Conservation (phyloP, 1,140 invertebrate species). For the Lineus longissimus region DNA sequence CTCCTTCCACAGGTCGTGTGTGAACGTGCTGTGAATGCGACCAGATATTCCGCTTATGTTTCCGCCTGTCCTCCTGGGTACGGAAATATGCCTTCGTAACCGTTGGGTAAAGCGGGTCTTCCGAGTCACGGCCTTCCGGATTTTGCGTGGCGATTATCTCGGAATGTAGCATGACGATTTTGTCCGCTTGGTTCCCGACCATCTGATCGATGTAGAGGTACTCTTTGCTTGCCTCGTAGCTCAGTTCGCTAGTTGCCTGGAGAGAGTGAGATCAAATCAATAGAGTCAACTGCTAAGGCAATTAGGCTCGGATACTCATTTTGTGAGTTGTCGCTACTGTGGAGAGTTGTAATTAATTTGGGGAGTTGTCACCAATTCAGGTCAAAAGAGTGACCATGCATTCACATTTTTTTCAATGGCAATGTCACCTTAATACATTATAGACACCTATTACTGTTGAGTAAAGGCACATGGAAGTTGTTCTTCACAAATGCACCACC, state of each 20-base stretch:
- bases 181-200: constrained; percentile 18
- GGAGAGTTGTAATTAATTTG: too few species aligned
- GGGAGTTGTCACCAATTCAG: too few species aligned
- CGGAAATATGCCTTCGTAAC: constrained; percentile 29
- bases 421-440: too few species aligned
- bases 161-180: constrained; percentile 21
- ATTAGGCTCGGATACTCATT: too few species aligned
- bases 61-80: constrained; percentile 22
- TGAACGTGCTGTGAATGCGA: not conserved
- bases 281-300: too few species aligned
- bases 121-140: constrained; percentile 21
- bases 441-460: too few species aligned
- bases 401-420: too few species aligned
- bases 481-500: not conserved
- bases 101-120: constrained; percentile 30
- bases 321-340: too few species aligned
- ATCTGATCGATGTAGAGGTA: constrained; percentile 23
- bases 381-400: too few species aligned
- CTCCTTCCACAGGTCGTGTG: too few species aligned
- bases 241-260: constrained; percentile 22
- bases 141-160: constrained; percentile 28
- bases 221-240: constrained; percentile 21
- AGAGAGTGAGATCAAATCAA: too few species aligned
- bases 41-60: constrained; percentile 15
- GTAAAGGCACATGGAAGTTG: too few species aligned